A percentile compares a stretch with the other conserved stretches of the same genome.
These are phyloP conservation scores for Diceros bicornis DNA, from an alignment of 2,797 vertebrate species.

Conservation along the genomic window DNA sequence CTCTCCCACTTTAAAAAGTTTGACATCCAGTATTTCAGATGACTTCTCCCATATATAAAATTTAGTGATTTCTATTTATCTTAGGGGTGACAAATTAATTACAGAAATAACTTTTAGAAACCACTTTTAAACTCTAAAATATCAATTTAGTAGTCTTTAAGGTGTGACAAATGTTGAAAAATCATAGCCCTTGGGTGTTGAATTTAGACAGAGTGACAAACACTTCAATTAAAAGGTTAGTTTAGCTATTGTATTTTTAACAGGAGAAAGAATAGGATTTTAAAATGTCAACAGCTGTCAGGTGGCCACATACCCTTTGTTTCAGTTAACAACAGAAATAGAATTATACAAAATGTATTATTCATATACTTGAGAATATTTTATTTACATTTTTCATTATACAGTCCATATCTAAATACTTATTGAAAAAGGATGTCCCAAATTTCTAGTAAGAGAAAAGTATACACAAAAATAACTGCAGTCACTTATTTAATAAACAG, in stretches of 20 bases:
- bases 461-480: slow-evolving; percentile 55
- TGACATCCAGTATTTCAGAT: slow-evolving; percentile 32
- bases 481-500: slow-evolving; percentile 43
- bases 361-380: neutral
- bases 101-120: slow-evolving; percentile 62
- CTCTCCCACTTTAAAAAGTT: slow-evolving; percentile 2
- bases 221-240: neutral
- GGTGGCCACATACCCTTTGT: neutral
- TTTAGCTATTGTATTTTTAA: neutral
- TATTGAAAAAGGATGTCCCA: slow-evolving; percentile 23
- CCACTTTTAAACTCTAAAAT: slow-evolving; percentile 1
- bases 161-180: slow-evolving; percentile 33
- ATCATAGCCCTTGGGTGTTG: neutral
- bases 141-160: slow-evolving; percentile 32
- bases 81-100: slow-evolving; percentile 32
- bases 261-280: neutral
- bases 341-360: slow-evolving; percentile 1
- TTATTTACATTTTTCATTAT: slow-evolving; percentile 47
- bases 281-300: neutral
- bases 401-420: slow-evolving; percentile 4
- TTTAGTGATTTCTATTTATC: slow-evolving; percentile 40
- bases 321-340: slow-evolving; percentile 42
- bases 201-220: slow-evolving; percentile 39
- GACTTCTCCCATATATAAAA: slow-evolving; percentile 26
- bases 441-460: slow-evolving; percentile 40